Evolutionary conservation across 2,797 vertebrate genomes (phyloP).

Genomic region (Chrysocyon brachyurus): DNA sequence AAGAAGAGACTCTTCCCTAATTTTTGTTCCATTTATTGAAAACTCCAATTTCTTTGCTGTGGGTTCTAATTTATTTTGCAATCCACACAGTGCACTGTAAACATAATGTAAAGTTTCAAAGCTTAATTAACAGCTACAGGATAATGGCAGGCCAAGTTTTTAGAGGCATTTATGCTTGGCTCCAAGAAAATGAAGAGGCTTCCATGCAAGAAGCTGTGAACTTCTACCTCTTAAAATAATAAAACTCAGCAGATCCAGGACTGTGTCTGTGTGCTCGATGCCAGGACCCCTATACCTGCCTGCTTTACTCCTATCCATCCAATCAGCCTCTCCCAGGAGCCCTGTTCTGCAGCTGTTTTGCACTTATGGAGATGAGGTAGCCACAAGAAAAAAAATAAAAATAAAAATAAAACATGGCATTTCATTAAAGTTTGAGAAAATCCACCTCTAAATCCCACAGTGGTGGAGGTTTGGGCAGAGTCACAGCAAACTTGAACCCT

Average conservation of each 20-base stretch:
- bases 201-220: conserved; percentile 48
- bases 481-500: rapidly evolving
- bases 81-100: conserved; percentile 52
- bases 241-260: rapidly evolving
- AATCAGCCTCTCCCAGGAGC: background rate
- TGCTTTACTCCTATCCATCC: rapidly evolving
- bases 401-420: background rate
- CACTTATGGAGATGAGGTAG: background rate
- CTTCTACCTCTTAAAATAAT: conserved; percentile 8
- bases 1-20: background rate
- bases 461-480: background rate
- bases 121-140: conserved; percentile 74
- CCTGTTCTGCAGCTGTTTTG: background rate
- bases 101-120: conserved; percentile 71
- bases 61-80: conserved; percentile 65
- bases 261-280: background rate
- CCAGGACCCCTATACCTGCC: background rate
- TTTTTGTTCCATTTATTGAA: conserved; percentile 17
- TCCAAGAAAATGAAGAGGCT: conserved; percentile 14
- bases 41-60: background rate
- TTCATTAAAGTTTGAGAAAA: background rate
- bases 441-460: background rate
- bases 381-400: background rate
- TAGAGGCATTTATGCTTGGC: conserved; percentile 47
- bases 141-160: conserved; percentile 69